Evolutionary conservation across 2,113 vertebrate species (phyloP).

Genomic region (Dasyurus viverrinus): DNA sequence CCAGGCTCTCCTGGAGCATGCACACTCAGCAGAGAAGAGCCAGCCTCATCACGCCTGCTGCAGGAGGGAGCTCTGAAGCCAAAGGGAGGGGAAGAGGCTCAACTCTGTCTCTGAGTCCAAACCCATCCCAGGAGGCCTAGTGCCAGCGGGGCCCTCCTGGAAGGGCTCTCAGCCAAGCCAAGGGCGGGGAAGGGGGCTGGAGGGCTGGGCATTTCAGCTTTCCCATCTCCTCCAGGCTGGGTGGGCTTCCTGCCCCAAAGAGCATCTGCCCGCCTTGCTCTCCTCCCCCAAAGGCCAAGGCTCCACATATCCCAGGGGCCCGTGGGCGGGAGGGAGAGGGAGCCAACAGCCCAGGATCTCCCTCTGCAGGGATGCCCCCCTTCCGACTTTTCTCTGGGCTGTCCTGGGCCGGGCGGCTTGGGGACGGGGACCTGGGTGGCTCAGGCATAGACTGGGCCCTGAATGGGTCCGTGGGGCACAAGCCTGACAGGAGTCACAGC

Average conservation of each 20-base stretch:
- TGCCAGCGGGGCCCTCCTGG: neutral
- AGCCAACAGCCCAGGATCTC: neutral
- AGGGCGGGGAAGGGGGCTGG: constrained; percentile 63
- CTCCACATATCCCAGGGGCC: neutral
- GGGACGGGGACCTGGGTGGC: neutral
- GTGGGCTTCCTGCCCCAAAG: neutral
- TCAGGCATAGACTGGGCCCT: neutral
- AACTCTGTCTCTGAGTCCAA: neutral
- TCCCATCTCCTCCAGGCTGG: neutral
- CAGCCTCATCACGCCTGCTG: neutral
- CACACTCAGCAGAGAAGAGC: neutral
- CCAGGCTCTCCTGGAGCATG: neutral
- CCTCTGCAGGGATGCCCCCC: neutral
- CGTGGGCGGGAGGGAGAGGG: neutral
- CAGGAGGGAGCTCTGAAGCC: neutral
- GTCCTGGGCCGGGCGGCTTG: neutral
- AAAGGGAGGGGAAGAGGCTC: neutral
- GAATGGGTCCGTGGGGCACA: neutral
- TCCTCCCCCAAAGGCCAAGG: neutral
- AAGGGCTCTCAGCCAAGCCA: neutral
- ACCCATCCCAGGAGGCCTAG: neutral
- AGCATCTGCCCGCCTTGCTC: neutral
- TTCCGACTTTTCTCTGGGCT: neutral
- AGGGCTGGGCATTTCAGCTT: constrained; percentile 47
- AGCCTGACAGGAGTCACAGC: too few relatives aligned